Evolutionary conservation across 1,140 invertebrate genomes (phyloP).

Genomic region (Palaemon carinicauda): DNA sequence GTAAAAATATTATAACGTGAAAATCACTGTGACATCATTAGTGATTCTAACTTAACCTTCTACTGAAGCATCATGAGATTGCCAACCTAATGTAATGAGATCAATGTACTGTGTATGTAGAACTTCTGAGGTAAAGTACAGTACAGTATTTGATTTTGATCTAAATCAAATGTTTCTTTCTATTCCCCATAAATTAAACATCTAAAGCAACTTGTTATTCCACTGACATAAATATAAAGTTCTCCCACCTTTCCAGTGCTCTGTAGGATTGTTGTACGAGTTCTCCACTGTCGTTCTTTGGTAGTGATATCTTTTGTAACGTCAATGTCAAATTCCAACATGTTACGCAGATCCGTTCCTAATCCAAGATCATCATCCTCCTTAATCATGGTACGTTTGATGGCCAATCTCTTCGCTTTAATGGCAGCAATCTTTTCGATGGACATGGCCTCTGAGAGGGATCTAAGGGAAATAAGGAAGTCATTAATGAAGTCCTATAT

Average conservation of each 20-base stretch:
- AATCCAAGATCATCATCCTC: constrained; percentile 86
- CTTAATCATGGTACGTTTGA: constrained; percentile 95
- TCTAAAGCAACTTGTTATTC: too few species aligned
- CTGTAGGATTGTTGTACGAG: constrained; percentile 92
- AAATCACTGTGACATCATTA: too few species aligned
- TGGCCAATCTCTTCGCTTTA: constrained; percentile 95
- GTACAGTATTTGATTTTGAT: too few species aligned
- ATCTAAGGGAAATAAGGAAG: constrained; percentile 67
- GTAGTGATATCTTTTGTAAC: constrained; percentile 96
- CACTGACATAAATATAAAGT: too few species aligned
- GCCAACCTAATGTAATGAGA: too few species aligned
- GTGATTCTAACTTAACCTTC: background rate
- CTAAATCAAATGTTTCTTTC: too few species aligned
- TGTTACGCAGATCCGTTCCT: constrained; percentile 80
- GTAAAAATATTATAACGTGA: too few species aligned
- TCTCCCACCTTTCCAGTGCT: constrained; percentile 85
- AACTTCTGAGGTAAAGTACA: too few species aligned
- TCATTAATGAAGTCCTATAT: background rate
- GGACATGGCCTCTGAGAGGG: constrained; percentile 94
- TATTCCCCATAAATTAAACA: too few species aligned
- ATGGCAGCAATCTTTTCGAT: constrained; percentile 98
- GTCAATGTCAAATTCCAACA: constrained; percentile 94
- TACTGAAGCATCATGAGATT: too few species aligned
- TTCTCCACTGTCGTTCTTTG: constrained; percentile 93
- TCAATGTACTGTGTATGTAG: too few species aligned